Evolutionary conservation across 2,113 vertebrate species (phyloP).

Genomic region (Hippocampus guttulatus): DNA sequence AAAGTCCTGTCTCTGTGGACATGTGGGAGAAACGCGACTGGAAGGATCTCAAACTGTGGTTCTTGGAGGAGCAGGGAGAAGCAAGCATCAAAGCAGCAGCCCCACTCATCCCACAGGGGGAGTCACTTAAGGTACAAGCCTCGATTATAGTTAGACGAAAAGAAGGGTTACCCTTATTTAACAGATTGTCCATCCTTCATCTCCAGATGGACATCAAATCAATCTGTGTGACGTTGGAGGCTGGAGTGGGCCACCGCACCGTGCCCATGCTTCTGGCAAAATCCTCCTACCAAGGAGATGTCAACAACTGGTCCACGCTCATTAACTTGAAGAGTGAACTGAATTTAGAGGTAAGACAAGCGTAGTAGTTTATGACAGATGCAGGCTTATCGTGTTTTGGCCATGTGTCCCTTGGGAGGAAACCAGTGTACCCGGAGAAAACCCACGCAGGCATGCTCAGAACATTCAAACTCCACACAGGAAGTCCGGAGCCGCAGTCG

Average conservation of each 20-base stretch:
- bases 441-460: no score
- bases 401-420: no score
- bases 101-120: conserved; percentile 79
- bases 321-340: conserved; percentile 85
- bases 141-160: not conserved
- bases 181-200: conserved; percentile 9
- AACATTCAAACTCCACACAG: no score
- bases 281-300: conserved; percentile 83
- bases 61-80: conserved; percentile 85
- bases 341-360: conserved; percentile 80
- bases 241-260: conserved; percentile 91
- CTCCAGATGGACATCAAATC: conserved; percentile 76
- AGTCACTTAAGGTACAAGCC: conserved; percentile 75
- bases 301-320: conserved; percentile 89
- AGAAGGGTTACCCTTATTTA: not conserved
- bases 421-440: no score
- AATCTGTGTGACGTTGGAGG: conserved; percentile 90
- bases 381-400: no score
- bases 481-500: no score
- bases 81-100: conserved; percentile 52
- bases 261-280: conserved; percentile 97
- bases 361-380: no score
- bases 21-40: conserved; percentile 84
- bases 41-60: conserved; percentile 89
- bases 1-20: conserved; percentile 75